A percentile compares a stretch with the other conserved stretches of the same genome.
Evolutionary conservation across 2,797 vertebrate species (phyloP).

Genomic region (Sandelia bainsii): DNA sequence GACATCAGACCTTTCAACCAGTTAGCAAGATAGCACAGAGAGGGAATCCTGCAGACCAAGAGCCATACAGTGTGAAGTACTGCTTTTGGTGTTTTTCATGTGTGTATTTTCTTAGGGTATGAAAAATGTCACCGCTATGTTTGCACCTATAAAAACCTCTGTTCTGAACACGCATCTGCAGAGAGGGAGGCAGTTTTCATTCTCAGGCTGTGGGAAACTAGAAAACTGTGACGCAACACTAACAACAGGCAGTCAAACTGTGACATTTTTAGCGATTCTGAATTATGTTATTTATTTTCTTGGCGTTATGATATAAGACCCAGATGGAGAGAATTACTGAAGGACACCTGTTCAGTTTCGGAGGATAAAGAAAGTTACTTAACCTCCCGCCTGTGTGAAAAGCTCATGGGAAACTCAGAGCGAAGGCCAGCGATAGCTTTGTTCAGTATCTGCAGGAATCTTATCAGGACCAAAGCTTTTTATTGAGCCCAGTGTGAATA

Average conservation of each 20-base stretch:
- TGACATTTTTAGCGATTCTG: not conserved
- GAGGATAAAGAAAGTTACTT: constrained; percentile 20
- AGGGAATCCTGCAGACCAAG: no score
- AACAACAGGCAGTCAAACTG: not conserved
- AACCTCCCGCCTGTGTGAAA: constrained; percentile 21
- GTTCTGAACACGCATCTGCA: not conserved
- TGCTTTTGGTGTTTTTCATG: no score
- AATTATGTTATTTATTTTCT: constrained; percentile 19
- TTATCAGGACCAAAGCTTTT: constrained; percentile 16
- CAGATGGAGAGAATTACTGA: constrained; percentile 47
- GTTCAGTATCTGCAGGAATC: constrained; percentile 37
- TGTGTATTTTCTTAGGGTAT: no score
- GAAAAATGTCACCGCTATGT: no score
- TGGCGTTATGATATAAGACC: not conserved
- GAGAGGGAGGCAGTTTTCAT: not conserved
- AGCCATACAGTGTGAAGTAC: no score
- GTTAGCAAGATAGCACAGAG: not conserved
- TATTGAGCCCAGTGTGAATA: not conserved
- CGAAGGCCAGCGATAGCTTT: constrained; percentile 11
- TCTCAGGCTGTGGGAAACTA: constrained; percentile 32
- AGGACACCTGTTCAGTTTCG: constrained; percentile 31
- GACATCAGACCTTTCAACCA: not conserved
- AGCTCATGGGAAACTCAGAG: constrained; percentile 33
- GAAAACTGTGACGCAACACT: not conserved
- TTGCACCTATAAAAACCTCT: no score